Evolutionary conservation across 2,888 invertebrate species (phyloP), one percentile per base, ranked within the genome.

Genomic region (Caenorhabditis macrosperma): DNA sequence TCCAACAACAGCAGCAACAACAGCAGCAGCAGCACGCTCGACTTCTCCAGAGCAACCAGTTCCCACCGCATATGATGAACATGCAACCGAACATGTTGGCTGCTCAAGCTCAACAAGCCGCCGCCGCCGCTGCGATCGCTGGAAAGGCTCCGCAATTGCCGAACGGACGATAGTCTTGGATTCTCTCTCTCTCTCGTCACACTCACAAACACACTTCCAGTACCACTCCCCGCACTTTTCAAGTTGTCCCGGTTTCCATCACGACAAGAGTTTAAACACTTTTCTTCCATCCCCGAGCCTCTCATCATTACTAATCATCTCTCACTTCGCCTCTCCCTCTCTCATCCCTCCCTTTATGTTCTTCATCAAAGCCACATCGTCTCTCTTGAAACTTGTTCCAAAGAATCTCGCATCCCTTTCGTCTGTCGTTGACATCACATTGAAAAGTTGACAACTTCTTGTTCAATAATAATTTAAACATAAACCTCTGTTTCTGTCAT

Each of bases 381-480:
- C 30, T 54, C 54, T 57, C 41, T 59, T 33, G 26, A 63, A 63
- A 63, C 50, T 33, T 63, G 63, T 63, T 63, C 63, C 63, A 63
- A 50, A 63, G 50, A 63, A 63, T 63, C 63, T 63, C 63, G 48
- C 22, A 48, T 30, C 63, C 26, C 48, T 26, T 26, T 52, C 20
- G 26, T 66, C 17, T 54, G 15, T 20, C 33, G 17, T 17, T 30
- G 12, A 48, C 30, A n/a, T n/a, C n/a, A n/a, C n/a, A n/a, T n/a
- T n/a, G n/a, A n/a, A n/a, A n/a, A n/a, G n/a, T n/a, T 44, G 17
- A 26, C 17, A 46, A 61, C 28, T 24, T 12, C 28, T 26, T 30
- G n/a, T 54, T 54, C n/a, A n/a, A n/a, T n/a, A n/a, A n/a, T n/a
- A n/a, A n/a, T n/a, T n/a, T n/a, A n/a, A n/a, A n/a, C n/a, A n/a